phyloP scores from a whole-genome alignment of 92 coral and sea anemone species.

The Nematostella vectensis region DNA sequence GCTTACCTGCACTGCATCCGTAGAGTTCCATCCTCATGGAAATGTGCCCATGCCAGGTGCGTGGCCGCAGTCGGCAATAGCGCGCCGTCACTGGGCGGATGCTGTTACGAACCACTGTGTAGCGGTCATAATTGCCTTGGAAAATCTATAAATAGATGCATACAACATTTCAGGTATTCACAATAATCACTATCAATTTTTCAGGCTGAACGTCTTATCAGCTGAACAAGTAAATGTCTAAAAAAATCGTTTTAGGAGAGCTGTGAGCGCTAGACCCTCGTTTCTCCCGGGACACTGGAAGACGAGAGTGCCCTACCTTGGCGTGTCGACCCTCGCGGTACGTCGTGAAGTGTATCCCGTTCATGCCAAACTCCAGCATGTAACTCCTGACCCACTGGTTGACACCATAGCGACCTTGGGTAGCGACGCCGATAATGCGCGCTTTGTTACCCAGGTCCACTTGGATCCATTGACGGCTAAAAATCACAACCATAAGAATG shows the following conservation, averaged over 20 bases:
- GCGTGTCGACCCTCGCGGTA: slow-evolving; percentile 58
- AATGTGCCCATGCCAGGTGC: slow-evolving; percentile 68
- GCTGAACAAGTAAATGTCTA: too few relatives aligned
- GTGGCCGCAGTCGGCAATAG: slow-evolving; percentile 58
- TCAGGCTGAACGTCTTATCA: too few relatives aligned
- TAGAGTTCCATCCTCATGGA: slow-evolving; percentile 77
- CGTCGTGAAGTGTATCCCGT: slow-evolving; percentile 41
- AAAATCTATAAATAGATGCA: slow-evolving; percentile 69
- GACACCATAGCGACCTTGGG: slow-evolving; percentile 71
- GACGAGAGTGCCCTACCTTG: too few relatives aligned
- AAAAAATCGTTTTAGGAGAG: too few relatives aligned
- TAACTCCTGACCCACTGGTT: slow-evolving; percentile 78
- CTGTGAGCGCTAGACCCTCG: too few relatives aligned
- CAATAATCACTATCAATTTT: too few relatives aligned
- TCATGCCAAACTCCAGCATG: slow-evolving; percentile 45
- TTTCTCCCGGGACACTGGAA: too few relatives aligned
- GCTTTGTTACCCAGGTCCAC: slow-evolving; percentile 69
- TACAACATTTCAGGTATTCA: background rate
- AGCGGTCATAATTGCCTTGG: slow-evolving; percentile 75
- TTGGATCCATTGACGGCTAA: slow-evolving; percentile 61
- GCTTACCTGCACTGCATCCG: slow-evolving; percentile 77
- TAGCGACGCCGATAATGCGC: slow-evolving; percentile 42
- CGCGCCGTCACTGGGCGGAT: slow-evolving; percentile 63
- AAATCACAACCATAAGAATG: too few relatives aligned
- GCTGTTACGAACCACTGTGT: slow-evolving; percentile 47